A percentile compares a stretch with the other conserved stretches of the same genome.
phyloP scores from a whole-genome alignment of 64 coral and sea anemone genomes.

The Cladopsammia gracilis region DNA sequence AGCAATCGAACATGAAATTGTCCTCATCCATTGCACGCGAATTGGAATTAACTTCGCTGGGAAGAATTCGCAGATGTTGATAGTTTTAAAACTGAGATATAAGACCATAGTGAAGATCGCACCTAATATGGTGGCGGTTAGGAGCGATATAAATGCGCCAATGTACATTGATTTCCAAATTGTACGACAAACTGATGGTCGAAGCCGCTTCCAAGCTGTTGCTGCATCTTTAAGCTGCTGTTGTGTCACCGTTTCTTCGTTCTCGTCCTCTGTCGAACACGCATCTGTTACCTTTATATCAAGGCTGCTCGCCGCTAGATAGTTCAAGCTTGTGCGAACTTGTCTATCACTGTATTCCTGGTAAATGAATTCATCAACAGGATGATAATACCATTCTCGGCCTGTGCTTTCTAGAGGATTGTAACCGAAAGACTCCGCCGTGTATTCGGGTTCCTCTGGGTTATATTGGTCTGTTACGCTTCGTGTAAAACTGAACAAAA shows the following conservation, averaged over 20 bases:
- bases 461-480: background rate
- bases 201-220: background rate
- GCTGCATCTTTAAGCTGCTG: background rate
- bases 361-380: constrained; percentile 13
- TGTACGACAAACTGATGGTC: background rate
- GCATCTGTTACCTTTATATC: background rate
- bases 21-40: background rate
- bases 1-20: background rate
- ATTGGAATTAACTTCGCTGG: background rate
- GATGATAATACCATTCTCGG: background rate
- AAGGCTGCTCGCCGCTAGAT: background rate
- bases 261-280: background rate
- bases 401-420: background rate
- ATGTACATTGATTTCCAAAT: background rate
- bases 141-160: background rate
- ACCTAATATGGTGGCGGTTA: background rate
- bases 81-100: background rate
- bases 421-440: background rate
- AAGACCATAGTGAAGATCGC: background rate
- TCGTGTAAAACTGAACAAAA: background rate
- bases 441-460: background rate
- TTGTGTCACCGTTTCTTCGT: background rate
- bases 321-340: background rate
- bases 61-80: background rate
- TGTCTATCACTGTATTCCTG: constrained; percentile 9